These are phyloP conservation scores for Mugil cephalus DNA, from an alignment of 2,113 vertebrate genomes.

Conservation along the genomic window DNA sequence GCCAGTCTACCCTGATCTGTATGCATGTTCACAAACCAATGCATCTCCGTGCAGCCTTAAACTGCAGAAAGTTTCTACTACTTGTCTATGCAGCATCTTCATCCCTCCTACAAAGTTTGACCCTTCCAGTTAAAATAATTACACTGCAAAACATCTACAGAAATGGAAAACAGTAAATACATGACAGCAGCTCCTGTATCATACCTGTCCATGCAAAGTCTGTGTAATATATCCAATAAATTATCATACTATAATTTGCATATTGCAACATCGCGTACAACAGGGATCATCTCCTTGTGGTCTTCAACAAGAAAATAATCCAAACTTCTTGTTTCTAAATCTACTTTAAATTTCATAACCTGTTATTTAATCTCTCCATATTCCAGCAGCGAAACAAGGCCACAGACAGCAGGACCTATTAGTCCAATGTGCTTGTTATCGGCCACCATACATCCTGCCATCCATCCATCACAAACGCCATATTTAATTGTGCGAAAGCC, in stretches of 20 bases:
- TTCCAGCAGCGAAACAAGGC: slow-evolving; percentile 66
- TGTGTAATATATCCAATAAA: not conserved
- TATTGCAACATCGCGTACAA: not conserved
- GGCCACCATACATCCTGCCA: slow-evolving; percentile 79
- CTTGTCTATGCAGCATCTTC: too few relatives aligned
- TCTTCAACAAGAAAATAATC: not conserved
- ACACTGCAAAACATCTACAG: too few relatives aligned
- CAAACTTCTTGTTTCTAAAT: not conserved
- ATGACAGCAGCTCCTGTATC: not conserved
- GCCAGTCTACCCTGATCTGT: not conserved
- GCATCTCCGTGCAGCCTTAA: too few relatives aligned
- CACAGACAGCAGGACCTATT: slow-evolving; percentile 67
- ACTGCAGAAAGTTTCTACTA: not conserved
- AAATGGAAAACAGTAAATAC: not conserved
- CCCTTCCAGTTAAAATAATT: not conserved
- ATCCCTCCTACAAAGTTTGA: not conserved
- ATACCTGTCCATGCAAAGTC: not conserved
- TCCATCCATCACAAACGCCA: slow-evolving; percentile 89
- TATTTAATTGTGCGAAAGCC: slow-evolving; percentile 85
- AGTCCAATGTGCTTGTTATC: slow-evolving; percentile 35
- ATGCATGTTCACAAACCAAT: not conserved
- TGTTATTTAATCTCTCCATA: not conserved
- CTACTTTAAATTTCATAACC: too few relatives aligned
- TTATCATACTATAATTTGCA: not conserved
- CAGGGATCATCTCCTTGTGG: not conserved